These are phyloP conservation scores for Hippocampus mohnikei DNA, from an alignment of 2,113 vertebrate species.

Conservation along the genomic window DNA sequence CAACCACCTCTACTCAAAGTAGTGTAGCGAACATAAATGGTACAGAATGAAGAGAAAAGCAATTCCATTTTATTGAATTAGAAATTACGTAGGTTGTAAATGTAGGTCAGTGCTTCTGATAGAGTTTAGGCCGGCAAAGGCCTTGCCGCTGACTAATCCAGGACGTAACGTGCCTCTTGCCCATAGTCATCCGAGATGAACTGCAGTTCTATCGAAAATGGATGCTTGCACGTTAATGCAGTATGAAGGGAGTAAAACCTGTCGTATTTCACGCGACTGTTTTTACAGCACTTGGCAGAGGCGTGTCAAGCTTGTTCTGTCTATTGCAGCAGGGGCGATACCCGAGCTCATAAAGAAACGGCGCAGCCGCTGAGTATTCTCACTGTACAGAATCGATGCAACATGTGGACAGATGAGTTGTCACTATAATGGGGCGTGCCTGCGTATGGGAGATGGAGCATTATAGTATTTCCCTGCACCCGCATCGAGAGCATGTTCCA, in stretches of 20 bases:
- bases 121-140: too few species aligned
- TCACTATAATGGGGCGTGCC: constrained; percentile 21
- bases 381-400: constrained; percentile 20
- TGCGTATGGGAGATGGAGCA: constrained; percentile 11
- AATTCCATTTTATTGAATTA: not conserved
- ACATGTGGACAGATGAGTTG: constrained; percentile 19
- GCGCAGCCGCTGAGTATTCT: not conserved
- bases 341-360: constrained; percentile 7
- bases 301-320: not conserved
- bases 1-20: not conserved
- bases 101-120: too few species aligned
- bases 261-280: not conserved
- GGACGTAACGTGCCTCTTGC: not conserved
- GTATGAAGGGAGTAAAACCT: not conserved
- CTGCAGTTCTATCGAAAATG: not conserved
- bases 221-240: not conserved
- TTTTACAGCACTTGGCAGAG: not conserved
- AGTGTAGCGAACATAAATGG: not conserved
- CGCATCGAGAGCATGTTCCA: constrained; percentile 19
- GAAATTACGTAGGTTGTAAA: too few species aligned
- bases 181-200: not conserved
- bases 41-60: not conserved
- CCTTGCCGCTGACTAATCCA: not conserved
- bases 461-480: constrained; percentile 23
- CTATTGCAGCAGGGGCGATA: not conserved